Percentiles rank a stretch among this genome's conserved stretches.
phyloP scores from a whole-genome alignment of 2,888 invertebrate species.

The Sesia bembeciformis region DNA sequence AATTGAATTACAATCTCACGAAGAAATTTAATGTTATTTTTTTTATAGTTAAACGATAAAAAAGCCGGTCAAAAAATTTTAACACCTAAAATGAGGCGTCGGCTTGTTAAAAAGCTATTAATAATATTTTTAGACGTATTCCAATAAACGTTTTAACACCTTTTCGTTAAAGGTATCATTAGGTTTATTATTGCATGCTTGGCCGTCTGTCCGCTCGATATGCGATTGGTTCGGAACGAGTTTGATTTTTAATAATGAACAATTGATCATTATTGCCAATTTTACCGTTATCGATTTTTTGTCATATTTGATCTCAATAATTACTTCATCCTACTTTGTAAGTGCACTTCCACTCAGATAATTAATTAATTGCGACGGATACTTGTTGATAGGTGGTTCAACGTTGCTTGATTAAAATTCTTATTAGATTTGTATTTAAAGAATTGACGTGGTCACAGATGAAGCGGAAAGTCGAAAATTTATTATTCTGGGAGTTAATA shows the following conservation, averaged over 20 bases:
- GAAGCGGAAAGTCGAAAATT: constrained; percentile 36
- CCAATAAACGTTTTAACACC: constrained; percentile 74
- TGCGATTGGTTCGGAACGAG: constrained; percentile 21
- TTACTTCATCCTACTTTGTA: no score
- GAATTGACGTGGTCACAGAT: constrained; percentile 9
- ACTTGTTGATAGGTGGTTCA: no score
- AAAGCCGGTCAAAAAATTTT: constrained; percentile 34
- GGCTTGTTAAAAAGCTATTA: constrained; percentile 73
- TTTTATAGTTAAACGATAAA: constrained; percentile 6
- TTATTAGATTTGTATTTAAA: constrained; percentile 12
- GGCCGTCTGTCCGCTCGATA: constrained; percentile 25
- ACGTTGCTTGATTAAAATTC: no score
- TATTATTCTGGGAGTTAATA: constrained; percentile 47
- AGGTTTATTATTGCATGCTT: constrained; percentile 51
- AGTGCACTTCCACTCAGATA: no score
- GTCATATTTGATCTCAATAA: background rate
- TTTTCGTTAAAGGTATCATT: constrained; percentile 69
- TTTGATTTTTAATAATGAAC: constrained; percentile 30
- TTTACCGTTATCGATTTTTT: constrained; percentile 5
- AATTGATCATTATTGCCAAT: constrained; percentile 13
- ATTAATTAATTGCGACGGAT: no score
- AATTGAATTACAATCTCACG: constrained; percentile 26
- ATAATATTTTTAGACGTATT: constrained; percentile 63
- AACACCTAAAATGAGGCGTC: constrained; percentile 48
- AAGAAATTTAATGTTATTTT: background rate